Conservation (phyloP, 2,888 invertebrate genomes). For the Kuschelorhynchus macadamiae region DNA sequence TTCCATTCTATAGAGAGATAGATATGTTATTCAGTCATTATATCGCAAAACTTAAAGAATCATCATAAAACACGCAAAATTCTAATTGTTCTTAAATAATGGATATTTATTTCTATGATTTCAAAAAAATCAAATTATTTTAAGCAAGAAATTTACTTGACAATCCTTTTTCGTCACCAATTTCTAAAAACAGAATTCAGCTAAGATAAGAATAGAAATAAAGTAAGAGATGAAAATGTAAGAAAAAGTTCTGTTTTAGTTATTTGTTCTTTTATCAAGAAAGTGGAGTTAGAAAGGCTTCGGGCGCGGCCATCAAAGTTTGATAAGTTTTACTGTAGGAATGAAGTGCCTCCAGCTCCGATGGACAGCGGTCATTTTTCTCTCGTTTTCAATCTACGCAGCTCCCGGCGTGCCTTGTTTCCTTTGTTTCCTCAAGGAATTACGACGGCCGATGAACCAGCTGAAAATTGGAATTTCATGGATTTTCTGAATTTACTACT, state of each 20-base stretch:
- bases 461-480: slow-evolving; percentile 37
- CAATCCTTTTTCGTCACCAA: background rate
- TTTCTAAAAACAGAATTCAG: slow-evolving; percentile 19
- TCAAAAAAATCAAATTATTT: no score
- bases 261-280: slow-evolving; percentile 69
- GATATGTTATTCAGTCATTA: no score
- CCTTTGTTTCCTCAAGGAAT: slow-evolving; percentile 55
- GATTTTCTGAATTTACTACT: slow-evolving; percentile 26
- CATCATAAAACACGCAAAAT: background rate
- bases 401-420: slow-evolving; percentile 55
- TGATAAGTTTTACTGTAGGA: slow-evolving; percentile 66
- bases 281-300: slow-evolving; percentile 64
- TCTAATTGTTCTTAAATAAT: no score
- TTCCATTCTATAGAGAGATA: no score
- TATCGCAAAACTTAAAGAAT: no score
- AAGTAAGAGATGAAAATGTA: slow-evolving; percentile 35
- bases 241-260: slow-evolving; percentile 65
- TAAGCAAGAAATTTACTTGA: no score
- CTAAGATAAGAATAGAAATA: slow-evolving; percentile 26
- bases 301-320: slow-evolving; percentile 68
- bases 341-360: slow-evolving; percentile 57
- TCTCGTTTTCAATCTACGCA: slow-evolving; percentile 70
- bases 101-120: no score
- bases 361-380: slow-evolving; percentile 74
- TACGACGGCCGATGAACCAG: slow-evolving; percentile 38